These are phyloP conservation scores for Eupithecia tripunctaria DNA, from an alignment of 2,888 invertebrate species.

Conservation along the genomic window DNA sequence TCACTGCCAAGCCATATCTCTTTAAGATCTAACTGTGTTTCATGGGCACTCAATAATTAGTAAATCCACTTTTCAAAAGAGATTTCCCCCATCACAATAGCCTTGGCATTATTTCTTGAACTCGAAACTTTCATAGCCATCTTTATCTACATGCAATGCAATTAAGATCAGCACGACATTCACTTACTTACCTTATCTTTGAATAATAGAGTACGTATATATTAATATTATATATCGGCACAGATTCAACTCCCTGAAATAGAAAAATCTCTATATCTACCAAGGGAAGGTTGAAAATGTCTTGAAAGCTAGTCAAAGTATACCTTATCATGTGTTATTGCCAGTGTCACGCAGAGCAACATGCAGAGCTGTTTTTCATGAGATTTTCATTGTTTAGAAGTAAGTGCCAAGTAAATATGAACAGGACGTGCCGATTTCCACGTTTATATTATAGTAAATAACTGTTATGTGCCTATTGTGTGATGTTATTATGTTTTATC, in stretches of 20 bases:
- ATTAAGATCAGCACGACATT: slow-evolving; percentile 30
- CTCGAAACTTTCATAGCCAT: slow-evolving; percentile 18
- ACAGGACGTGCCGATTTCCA: slow-evolving; percentile 44
- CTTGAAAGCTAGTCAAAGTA: neutral
- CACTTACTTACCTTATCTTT: slow-evolving; percentile 27
- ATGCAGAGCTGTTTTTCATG: slow-evolving; percentile 26
- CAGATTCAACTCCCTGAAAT: neutral
- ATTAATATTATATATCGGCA: neutral
- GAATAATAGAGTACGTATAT: slow-evolving; percentile 16
- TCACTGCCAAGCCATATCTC: neutral
- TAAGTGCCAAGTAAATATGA: slow-evolving; percentile 26
- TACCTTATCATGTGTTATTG: slow-evolving; percentile 30
- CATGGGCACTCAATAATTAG: neutral
- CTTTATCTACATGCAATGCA: slow-evolving; percentile 24
- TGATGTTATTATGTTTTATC: slow-evolving; percentile 7
- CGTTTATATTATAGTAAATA: slow-evolving; percentile 33
- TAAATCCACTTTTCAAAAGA: neutral
- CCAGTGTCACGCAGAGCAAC: slow-evolving; percentile 35
- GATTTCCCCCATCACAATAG: neutral
- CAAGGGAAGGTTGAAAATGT: neutral
- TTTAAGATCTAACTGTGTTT: neutral
- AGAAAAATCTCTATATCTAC: neutral
- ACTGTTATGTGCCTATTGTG: slow-evolving; percentile 1
- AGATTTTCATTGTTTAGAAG: slow-evolving; percentile 36
- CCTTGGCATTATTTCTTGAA: slow-evolving; percentile 10